Base-by-base conservation (phyloP, 2,113 vertebrate genomes). In the Ictidomys tridecemlineatus region DNA sequence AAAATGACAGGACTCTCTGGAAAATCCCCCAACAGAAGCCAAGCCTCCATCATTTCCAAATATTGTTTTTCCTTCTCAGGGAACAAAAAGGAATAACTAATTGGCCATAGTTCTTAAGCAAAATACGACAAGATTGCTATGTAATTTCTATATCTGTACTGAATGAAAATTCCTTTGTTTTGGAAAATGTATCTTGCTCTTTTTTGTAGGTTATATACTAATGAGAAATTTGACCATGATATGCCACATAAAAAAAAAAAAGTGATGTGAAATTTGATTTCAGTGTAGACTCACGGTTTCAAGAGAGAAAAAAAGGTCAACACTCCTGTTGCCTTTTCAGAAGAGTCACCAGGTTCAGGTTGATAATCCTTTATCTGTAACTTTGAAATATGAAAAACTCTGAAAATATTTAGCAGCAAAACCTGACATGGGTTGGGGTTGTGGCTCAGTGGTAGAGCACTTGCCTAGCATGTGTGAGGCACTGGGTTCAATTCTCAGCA, bases 391-490 rank as follows among this genome's bases (percentile, higher is more conserved):
- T 32, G 16, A 95, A 91, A 94, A n/a, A 48, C 22, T 61, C 18
- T 92, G 70, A 88, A 94, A 95, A 93, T 26, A 85, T 37, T 37
- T 77, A 58, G n/a, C 28, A 48, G 72, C 42, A 89, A 94, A 94
- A 84, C 7, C 5, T 83, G 28, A 70, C 18, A 69, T 28, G 61
- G 22, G 61, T 9, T 61, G 58, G 58, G 58, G 8, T 24, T 24
- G 58, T 26, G 9, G 58, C 20, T 61, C 58, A 61, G 58, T 26
- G 58, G 58, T 61, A 61, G 58, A 61, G 20, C 20, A 20, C 58
- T 61, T 61, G 58, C 58, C 22, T 22, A 61, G 7, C 8, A 26
- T 61, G 22, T 61, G 58, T 61, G 58, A 61, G 8, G 22, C 8
- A 22, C 58, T 61, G 56, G 56, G 56, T 56, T 56, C 18, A 18